These are phyloP conservation scores for Salminus brasiliensis DNA, from an alignment of 2,113 vertebrate species.

Conservation along the genomic window DNA sequence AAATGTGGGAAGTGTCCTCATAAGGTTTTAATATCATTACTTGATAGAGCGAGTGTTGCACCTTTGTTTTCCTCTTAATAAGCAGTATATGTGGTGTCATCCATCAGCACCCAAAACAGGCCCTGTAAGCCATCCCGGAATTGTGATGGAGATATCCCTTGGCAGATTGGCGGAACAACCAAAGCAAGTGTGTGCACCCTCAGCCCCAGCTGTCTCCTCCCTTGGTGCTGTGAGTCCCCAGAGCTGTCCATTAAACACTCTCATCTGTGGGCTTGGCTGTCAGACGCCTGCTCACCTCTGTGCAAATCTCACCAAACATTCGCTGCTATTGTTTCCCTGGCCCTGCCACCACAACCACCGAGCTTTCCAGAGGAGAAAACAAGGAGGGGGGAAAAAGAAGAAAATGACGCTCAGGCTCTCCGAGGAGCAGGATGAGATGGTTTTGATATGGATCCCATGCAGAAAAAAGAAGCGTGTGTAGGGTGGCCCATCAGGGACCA, in stretches of 20 bases:
- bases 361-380: conserved; percentile 40
- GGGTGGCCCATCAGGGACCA: conserved; percentile 52
- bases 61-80: background rate
- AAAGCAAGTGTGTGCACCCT: conserved; percentile 20
- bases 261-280: conserved; percentile 40
- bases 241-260: conserved; percentile 47
- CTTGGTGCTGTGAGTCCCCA: conserved; percentile 39
- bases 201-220: conserved; percentile 13
- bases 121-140: background rate
- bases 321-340: conserved; percentile 47
- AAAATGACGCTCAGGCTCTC: conserved; percentile 32
- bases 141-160: conserved; percentile 7
- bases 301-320: conserved; percentile 40
- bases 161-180: conserved; percentile 17
- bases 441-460: conserved; percentile 44
- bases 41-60: background rate
- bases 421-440: conserved; percentile 20
- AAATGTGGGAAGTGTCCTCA: no score
- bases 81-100: background rate
- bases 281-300: conserved; percentile 37
- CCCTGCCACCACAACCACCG: conserved; percentile 44
- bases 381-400: no score
- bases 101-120: background rate
- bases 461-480: conserved; percentile 47
- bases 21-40: background rate